phyloP scores from a whole-genome alignment of 2,113 vertebrate species.

The Pithys albifrons region DNA sequence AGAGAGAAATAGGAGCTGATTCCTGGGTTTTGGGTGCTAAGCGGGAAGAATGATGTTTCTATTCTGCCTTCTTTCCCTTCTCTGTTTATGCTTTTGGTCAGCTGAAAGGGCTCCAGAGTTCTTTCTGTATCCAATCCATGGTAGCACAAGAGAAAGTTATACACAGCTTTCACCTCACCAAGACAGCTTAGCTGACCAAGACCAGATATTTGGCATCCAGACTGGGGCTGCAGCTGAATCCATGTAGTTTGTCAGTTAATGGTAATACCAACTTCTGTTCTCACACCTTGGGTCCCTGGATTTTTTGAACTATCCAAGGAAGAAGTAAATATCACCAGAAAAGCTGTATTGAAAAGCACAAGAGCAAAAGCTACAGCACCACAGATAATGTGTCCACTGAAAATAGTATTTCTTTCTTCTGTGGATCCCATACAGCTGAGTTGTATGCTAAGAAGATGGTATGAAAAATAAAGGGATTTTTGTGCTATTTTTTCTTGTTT shows the following conservation, averaged over 20 bases:
- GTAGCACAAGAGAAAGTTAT: neutral
- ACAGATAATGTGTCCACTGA: neutral
- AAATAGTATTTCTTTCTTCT: neutral
- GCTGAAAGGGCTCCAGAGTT: neutral
- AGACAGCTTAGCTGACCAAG: neutral
- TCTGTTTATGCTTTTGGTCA: neutral
- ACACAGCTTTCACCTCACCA: neutral
- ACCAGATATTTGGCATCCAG: accelerated
- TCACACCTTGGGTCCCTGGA: neutral
- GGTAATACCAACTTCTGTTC: neutral
- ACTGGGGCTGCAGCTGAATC: neutral
- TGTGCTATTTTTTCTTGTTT: neutral
- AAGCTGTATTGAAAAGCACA: neutral
- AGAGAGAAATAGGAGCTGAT: neutral
- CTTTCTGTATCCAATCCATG: neutral
- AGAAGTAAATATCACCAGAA: neutral
- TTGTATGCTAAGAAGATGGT: neutral
- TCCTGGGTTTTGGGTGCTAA: neutral
- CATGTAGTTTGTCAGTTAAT: neutral
- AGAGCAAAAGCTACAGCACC: neutral
- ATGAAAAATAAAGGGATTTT: neutral
- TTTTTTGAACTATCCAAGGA: neutral
- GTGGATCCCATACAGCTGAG: neutral
- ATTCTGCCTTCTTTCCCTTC: neutral
- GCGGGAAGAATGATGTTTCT: neutral